Base-by-base conservation (phyloP, 37 sponge, comb jelly and placozoan genomes). In the Geodia barretti region DNA sequence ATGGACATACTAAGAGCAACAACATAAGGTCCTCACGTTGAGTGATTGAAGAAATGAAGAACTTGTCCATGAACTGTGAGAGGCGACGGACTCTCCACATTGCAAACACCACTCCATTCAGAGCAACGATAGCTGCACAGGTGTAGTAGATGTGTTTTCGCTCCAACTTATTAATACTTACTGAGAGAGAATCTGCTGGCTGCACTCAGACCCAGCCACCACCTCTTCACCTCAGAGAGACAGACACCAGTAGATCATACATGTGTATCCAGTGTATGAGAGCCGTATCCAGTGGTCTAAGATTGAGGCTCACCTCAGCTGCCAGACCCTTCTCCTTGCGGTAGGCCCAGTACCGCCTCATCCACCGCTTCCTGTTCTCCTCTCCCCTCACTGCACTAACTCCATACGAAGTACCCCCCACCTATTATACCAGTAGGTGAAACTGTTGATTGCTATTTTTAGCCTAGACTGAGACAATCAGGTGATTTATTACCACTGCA, bases 91-190 rank as follows among this genome's bases (percentile, higher is more conserved):
- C 26, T 63, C 80, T 78, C 90, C 90, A 89, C 70, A 79, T 25
- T 63, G 83, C 59, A 41, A 84, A 89, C 58, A 89, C 84, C 41
- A 21, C 54, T 60, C 62, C 37, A 66, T 89, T 89, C 39, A 89
- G 41, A 29, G 60, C 79, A 59, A 83, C 64, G 31, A 83, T 63
- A 11, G 79, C 82, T 76, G 71, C 58, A 74, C 34, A n/a, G n/a
- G n/a, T n/a, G n/a, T n/a, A n/a, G n/a, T n/a, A n/a, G n/a, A n/a
- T n/a, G n/a, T n/a, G n/a, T n/a, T n/a, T n/a, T n/a, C n/a, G n/a
- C n/a, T n/a, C n/a, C n/a, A n/a, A n/a, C n/a, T 47, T 47, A 7
- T 14, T 47, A 7, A 14, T 47, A 35, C 38, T 60, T 63, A 77
- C 78, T 68, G 68, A 40, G 32, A 28, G 38, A 37, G 41, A 66